Evolutionary conservation across 2,888 invertebrate species (phyloP).

Genomic region (Aphelenchoides bicaudatus): DNA sequence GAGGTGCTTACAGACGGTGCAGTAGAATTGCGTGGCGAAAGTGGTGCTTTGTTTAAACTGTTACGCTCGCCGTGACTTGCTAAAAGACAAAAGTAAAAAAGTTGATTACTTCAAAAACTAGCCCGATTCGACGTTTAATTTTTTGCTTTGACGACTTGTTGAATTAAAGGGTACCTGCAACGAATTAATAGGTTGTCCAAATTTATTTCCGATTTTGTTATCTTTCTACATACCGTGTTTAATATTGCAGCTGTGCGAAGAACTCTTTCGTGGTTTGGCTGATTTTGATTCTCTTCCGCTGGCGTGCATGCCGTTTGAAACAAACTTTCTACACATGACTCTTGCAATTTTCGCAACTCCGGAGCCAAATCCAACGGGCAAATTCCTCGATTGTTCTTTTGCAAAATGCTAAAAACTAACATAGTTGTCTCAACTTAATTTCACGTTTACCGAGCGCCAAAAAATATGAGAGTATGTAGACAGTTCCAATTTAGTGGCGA

Average conservation of each 20-base stretch:
- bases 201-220: background rate
- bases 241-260: constrained; percentile 30
- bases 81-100: constrained; percentile 18
- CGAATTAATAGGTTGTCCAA: too few relatives aligned
- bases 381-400: constrained; percentile 64
- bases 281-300: constrained; percentile 17
- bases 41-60: constrained; percentile 47
- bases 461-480: constrained; percentile 56
- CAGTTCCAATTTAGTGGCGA: constrained; percentile 66
- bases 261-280: constrained; percentile 28
- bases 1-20: constrained; percentile 54
- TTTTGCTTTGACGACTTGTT: too few relatives aligned
- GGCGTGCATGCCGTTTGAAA: constrained; percentile 39
- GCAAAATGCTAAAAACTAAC: constrained; percentile 46
- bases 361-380: constrained; percentile 66
- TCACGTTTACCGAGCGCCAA: constrained; percentile 53
- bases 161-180: too few relatives aligned
- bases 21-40: constrained; percentile 60
- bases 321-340: constrained; percentile 61
- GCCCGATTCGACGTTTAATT: constrained; percentile 22
- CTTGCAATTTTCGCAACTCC: constrained; percentile 65
- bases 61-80: constrained; percentile 31
- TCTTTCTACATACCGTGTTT: constrained; percentile 12
- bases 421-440: constrained; percentile 8
- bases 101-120: constrained; percentile 19